phyloP scores from a whole-genome alignment of 1,140 invertebrate genomes.

The Mycetomoellerius zeteki region DNA sequence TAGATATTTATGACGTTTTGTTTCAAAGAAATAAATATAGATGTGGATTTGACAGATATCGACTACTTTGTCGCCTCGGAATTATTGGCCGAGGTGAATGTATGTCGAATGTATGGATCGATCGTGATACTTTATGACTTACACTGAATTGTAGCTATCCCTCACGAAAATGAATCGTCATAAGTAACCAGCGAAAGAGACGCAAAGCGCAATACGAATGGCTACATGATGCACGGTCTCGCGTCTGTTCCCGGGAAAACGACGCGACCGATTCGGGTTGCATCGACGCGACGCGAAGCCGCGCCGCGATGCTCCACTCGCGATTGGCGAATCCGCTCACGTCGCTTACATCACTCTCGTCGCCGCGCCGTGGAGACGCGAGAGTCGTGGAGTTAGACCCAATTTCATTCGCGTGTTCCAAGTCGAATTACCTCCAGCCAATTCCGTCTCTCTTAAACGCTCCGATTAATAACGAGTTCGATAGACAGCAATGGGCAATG shows the following conservation, averaged over 20 bases:
- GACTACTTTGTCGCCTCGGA: background rate
- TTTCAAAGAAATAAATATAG: slow-evolving; percentile 26
- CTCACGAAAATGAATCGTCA: slow-evolving; percentile 33
- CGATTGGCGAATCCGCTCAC: slow-evolving; percentile 62
- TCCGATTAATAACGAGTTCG: slow-evolving; percentile 73
- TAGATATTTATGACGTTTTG: background rate
- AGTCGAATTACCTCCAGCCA: slow-evolving; percentile 71
- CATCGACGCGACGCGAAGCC: background rate
- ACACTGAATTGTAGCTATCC: slow-evolving; percentile 9
- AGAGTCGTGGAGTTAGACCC: slow-evolving; percentile 54
- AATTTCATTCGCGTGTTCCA: slow-evolving; percentile 75
- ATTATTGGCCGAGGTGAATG: background rate
- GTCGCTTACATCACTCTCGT: slow-evolving; percentile 61
- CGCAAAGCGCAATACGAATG: slow-evolving; percentile 34
- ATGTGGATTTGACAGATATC: slow-evolving; percentile 25
- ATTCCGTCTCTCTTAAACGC: slow-evolving; percentile 45
- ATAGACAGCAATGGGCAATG: slow-evolving; percentile 54
- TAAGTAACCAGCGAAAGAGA: slow-evolving; percentile 40
- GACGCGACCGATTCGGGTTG: background rate
- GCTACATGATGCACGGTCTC: slow-evolving; percentile 22
- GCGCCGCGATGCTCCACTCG: background rate
- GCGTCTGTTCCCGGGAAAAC: background rate
- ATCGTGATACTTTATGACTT: slow-evolving; percentile 47
- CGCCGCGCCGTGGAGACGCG: slow-evolving; percentile 18
- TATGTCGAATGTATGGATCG: background rate